Conservation (phyloP, 2,797 vertebrate genomes). For the Micromesistius poutassou region DNA sequence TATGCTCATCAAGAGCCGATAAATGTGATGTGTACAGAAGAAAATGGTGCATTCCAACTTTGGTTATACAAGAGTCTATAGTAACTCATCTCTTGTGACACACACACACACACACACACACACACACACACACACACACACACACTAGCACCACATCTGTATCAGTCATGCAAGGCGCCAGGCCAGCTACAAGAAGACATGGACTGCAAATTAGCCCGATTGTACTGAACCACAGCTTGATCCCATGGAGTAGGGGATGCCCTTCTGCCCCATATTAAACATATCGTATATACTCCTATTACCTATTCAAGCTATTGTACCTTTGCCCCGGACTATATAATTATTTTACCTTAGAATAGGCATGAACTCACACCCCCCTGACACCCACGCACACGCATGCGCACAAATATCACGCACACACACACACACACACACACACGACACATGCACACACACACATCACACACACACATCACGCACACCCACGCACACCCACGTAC, state of each 20-base stretch:
- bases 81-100: no score
- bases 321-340: background rate
- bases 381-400: background rate
- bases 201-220: background rate
- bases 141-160: background rate
- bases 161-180: background rate
- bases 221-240: background rate
- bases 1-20: no score
- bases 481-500: slow-evolving; percentile 5
- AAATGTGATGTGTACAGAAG: no score
- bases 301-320: no score
- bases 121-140: no score
- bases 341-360: background rate
- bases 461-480: background rate
- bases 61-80: no score
- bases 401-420: background rate
- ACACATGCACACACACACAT: background rate
- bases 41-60: no score
- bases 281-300: background rate
- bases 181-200: background rate
- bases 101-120: background rate
- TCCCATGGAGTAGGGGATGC: background rate
- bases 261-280: background rate
- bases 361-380: background rate
- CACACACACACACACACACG: no score